phyloP scores from a whole-genome alignment of 2,888 invertebrate genomes.

The Rotaria socialis region DNA sequence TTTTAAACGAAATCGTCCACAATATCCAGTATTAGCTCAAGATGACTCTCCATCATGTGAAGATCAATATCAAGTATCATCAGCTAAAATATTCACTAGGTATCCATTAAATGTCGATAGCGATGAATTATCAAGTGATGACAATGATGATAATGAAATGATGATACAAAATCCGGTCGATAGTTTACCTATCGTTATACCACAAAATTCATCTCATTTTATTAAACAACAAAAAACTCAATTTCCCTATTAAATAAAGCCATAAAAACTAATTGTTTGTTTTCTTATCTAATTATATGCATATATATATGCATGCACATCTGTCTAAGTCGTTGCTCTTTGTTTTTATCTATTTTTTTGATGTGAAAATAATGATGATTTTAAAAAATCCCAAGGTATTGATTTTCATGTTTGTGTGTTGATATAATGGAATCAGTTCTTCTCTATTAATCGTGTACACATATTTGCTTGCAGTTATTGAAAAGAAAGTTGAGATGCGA shows the following conservation, averaged over 20 bases:
- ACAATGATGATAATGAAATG: not conserved
- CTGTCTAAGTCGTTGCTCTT: not conserved
- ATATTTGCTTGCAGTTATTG: not conserved
- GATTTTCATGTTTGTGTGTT: not conserved
- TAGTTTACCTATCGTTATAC: constrained; percentile 20
- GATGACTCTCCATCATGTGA: not conserved
- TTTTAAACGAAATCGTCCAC: constrained; percentile 15
- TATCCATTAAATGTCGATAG: not conserved
- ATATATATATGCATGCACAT: not conserved
- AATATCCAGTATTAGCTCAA: not conserved
- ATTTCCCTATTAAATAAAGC: not conserved
- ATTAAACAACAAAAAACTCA: not conserved
- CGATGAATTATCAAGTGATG: constrained; percentile 22
- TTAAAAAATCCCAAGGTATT: not conserved
- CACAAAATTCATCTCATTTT: constrained; percentile 10
- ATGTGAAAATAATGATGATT: not conserved
- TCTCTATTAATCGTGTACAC: not conserved
- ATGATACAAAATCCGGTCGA: not conserved
- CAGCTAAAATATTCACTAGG: no score
- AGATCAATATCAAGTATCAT: not conserved
- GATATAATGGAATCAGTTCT: not conserved
- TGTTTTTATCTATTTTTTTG: not conserved
- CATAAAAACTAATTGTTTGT: not conserved
- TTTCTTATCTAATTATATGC: not conserved
- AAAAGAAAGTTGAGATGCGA: not conserved